Conservation (phyloP, 35 echinoderm and acorn worm species). For the Patiria miniata region DNA sequence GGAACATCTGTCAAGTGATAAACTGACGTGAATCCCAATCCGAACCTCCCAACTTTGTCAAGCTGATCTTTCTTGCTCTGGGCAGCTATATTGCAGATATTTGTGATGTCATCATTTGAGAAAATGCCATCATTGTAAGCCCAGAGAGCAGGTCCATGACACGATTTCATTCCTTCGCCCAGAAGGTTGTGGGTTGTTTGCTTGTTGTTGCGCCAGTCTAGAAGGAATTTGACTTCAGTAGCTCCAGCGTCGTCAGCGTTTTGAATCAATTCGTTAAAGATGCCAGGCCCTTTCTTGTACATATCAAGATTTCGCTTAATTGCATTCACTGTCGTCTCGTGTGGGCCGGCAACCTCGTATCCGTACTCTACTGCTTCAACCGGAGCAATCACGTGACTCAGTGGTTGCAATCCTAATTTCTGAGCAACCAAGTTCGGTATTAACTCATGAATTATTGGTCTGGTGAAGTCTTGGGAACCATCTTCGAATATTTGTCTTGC, state of each 20-base stretch:
- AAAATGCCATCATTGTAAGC: slow-evolving; percentile 83
- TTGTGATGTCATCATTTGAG: slow-evolving; percentile 64
- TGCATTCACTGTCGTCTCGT: slow-evolving; percentile 34
- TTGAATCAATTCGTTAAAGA: slow-evolving; percentile 73
- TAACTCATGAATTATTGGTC: slow-evolving; percentile 35
- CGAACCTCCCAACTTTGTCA: slow-evolving; percentile 83
- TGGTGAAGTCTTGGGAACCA: background rate
- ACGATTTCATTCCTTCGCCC: slow-evolving; percentile 60
- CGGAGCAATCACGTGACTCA: slow-evolving; percentile 34
- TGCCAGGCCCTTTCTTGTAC: slow-evolving; percentile 17
- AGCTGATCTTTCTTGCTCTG: slow-evolving; percentile 57
- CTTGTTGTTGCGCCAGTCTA: slow-evolving; percentile 57
- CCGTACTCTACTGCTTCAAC: slow-evolving; percentile 16
- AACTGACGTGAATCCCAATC: slow-evolving; percentile 85
- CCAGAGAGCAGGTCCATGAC: slow-evolving; percentile 92
- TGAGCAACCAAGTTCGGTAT: slow-evolving; percentile 28
- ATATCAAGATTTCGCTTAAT: slow-evolving; percentile 47
- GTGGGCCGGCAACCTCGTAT: slow-evolving; percentile 29
- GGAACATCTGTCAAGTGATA: slow-evolving; percentile 95
- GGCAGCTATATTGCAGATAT: slow-evolving; percentile 64
- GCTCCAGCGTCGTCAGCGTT: slow-evolving; percentile 88
- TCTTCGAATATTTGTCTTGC: background rate
- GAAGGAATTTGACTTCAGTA: slow-evolving; percentile 63
- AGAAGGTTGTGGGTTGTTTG: slow-evolving; percentile 29
- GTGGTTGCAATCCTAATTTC: background rate